Evolutionary conservation across 1,140 invertebrate genomes (phyloP).

Genomic region (Caenorhabditis remanei): DNA sequence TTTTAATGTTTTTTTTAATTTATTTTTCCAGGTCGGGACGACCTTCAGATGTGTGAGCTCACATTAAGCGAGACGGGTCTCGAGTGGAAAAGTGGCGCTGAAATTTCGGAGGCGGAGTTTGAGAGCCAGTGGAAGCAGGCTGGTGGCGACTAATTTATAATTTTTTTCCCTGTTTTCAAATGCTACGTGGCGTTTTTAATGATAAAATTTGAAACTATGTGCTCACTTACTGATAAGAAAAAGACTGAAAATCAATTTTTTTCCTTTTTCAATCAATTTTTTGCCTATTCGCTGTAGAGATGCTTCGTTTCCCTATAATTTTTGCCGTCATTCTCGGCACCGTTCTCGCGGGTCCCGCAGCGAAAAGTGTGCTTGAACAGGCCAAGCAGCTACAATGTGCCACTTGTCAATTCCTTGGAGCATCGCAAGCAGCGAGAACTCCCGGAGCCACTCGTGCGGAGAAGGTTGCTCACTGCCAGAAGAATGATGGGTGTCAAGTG

Average conservation of each 20-base stretch:
- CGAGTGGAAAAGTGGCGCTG: conserved; percentile 91
- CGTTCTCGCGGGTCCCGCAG: not conserved
- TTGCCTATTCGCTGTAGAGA: not conserved
- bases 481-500: not conserved
- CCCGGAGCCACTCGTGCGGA: not conserved
- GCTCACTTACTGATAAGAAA: not conserved
- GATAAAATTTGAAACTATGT: too few relatives aligned
- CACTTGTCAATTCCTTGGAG: not conserved
- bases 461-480: not conserved
- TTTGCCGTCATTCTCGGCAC: too few relatives aligned
- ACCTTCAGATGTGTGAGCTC: conserved; percentile 98
- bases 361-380: not conserved
- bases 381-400: not conserved
- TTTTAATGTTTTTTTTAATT: not conserved
- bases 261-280: not conserved
- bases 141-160: conserved; percentile 81
- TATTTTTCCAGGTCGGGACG: conserved; percentile 81
- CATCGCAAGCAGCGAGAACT: not conserved
- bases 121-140: conserved; percentile 88
- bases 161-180: not conserved
- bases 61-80: conserved; percentile 94
- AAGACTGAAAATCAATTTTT: not conserved
- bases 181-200: not conserved
- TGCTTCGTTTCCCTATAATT: not conserved
- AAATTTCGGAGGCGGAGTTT: conserved; percentile 92